These are phyloP conservation scores for Heliconius aoede DNA, from an alignment of 2,888 invertebrate genomes.

Conservation along the genomic window DNA sequence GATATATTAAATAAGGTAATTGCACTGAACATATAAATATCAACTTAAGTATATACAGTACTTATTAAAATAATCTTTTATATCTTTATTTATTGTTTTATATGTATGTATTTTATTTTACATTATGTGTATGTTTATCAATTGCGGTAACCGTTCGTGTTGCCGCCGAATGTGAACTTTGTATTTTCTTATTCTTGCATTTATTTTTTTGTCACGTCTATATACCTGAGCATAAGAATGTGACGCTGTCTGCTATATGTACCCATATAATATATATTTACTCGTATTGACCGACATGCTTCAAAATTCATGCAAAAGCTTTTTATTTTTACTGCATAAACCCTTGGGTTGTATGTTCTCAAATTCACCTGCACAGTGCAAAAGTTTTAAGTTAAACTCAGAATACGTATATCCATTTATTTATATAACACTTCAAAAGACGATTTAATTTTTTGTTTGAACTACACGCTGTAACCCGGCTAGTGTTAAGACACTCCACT, in stretches of 20 bases:
- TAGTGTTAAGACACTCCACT: no score
- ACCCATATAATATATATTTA: slow-evolving; percentile 19
- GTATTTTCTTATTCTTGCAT: slow-evolving; percentile 44
- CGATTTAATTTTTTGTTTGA: no score
- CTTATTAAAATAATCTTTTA: not conserved
- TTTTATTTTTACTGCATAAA: slow-evolving; percentile 61
- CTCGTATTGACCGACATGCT: slow-evolving; percentile 50
- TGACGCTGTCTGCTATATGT: slow-evolving; percentile 41
- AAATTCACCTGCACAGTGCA: no score
- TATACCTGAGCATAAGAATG: slow-evolving; percentile 43
- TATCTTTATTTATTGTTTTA: no score
- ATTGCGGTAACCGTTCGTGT: slow-evolving; percentile 19
- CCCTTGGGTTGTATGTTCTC: slow-evolving; percentile 2
- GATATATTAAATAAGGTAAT: not conserved
- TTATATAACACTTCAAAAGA: no score
- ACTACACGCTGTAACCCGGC: no score
- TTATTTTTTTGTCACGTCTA: slow-evolving; percentile 47
- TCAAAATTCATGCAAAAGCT: slow-evolving; percentile 54
- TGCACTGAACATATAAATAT: not conserved
- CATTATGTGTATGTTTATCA: not conserved
- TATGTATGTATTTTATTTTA: not conserved
- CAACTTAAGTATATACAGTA: not conserved
- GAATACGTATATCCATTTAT: no score
- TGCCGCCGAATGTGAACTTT: slow-evolving; percentile 45
- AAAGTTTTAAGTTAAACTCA: no score